Base-by-base conservation (phyloP, 2,888 invertebrate genomes). In the Limnephilus auricula region DNA sequence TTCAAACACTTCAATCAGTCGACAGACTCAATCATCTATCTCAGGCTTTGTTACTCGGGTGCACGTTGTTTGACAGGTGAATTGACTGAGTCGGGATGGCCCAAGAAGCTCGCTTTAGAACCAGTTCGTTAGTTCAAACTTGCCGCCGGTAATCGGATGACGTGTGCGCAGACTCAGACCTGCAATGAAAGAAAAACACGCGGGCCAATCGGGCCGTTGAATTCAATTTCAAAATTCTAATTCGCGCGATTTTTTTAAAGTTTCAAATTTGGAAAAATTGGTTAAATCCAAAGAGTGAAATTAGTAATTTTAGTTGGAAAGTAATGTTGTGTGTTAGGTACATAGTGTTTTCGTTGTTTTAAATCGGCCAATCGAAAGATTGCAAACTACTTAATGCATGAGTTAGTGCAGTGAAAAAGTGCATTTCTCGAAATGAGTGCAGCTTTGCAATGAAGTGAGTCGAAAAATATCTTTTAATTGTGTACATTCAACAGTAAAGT, bases 61-160 rank as follows among this genome's bases (percentile, higher is more conserved):
- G n/a, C 31, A 37, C 34, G 25, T 25, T 30, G 86, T 87, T 90
- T 15, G 15, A 12, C n/a, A 13, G 45, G 40, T n/a, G 6, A 45
- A 40, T 86, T 37, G 80, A 80, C 79, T 25, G 37, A 31, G 50
- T 90, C 86, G n/a, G 79, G 90, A 90, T 50, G 90, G 86, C 30
- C 80, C 85, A 87, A 90, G 90, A 90, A 90, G 90, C 87, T 90
- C 85, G 82, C 34, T 84, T 45, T n/a, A 31, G 79, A 90, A 90
- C 90, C 90, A 87, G 90, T 90, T 90, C 90, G 86, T 87, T 87
- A 90, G 90, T 90, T 87, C 80, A 86, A 90, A 86, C 79, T 90
- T 90, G 79, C 90, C 90, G 90, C 90, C 90, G 86, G 79, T 90
- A 25, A 30, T 79, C 31, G 90, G 12, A 40, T 79, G 90, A 79